Base-by-base conservation (phyloP, 2,797 vertebrate species). In the Diglossa cyanea region DNA sequence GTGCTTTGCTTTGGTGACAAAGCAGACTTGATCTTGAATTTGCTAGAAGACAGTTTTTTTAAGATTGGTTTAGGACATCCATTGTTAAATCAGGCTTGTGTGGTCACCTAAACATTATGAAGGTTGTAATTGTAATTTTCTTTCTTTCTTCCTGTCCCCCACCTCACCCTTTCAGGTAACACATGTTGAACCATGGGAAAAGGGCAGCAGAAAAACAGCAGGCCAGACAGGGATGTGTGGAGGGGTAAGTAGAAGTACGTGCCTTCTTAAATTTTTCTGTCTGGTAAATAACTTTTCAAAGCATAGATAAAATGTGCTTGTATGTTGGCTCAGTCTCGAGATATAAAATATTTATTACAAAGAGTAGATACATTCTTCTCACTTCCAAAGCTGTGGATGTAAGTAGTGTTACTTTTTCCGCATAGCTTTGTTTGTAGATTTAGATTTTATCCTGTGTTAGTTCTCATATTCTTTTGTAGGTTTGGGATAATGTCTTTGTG, bases 171-270 rank as follows among this genome's bases (percentile, higher is more conserved):
- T 97, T 68, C 92, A 99, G 99, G 99, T 99, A 93, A 99, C 98
- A 1, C 99, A 99, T 53, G 98, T 98, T 88, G 99, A 99, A 80
- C 99, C 99, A 1, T 99, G 99, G 99, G 99, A 99, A 95, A 99
- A 99, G 71, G 99, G 99, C 79, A 99, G 99, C 97, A 98, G 99
- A 96, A 99, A 99, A 97, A 99, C 99, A 31, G 99, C 99, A 57
- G 99, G 99, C 95, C 99, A 99, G 98, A 99, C 99, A 97, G 99
- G 99, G 98, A 99, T 99, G 99, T 99, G 99, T 99, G 99, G 99
- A 98, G 99, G 99, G 99, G 99, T 99, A 99, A 99, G 99, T 99
- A 99, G 99, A 99, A 99, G 99, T 99, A 99, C 99, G 99, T 99
- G 98, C 98, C 97, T 98, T 98, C 98, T 98, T 97, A 81, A 86